Conservation (phyloP, 2,888 invertebrate species). For the Erebia ligea region DNA sequence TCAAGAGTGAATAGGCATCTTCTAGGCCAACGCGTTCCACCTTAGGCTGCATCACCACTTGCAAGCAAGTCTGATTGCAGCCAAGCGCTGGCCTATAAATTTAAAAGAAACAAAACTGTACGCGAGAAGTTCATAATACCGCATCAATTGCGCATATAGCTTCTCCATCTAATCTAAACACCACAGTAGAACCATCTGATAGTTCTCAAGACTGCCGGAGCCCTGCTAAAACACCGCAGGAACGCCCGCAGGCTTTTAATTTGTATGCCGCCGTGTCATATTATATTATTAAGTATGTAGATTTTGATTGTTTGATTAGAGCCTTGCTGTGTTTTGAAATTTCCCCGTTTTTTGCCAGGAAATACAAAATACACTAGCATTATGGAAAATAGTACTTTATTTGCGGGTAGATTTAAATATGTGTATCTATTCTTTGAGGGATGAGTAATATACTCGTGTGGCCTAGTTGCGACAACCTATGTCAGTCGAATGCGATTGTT, state of each 20-base stretch:
- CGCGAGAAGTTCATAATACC: conserved; percentile 37
- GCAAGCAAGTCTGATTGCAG: no score
- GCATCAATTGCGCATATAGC: conserved; percentile 44
- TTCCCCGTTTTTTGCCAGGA: conserved; percentile 15
- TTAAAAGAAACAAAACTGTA: no score
- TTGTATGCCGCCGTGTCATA: conserved; percentile 55
- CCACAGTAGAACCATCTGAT: conserved; percentile 66
- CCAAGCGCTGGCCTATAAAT: no score
- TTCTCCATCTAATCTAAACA: conserved; percentile 44
- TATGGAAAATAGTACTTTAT: neutral
- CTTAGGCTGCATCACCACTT: no score
- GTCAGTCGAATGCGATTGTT: no score
- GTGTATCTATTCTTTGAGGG: no score
- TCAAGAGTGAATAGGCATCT: no score
- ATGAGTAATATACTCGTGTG: no score
- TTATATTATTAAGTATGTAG: conserved; percentile 57
- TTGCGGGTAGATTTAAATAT: neutral
- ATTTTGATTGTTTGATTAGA: conserved; percentile 54
- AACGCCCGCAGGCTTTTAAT: conserved; percentile 68
- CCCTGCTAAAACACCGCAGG: conserved; percentile 62
- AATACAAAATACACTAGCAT: conserved; percentile 23
- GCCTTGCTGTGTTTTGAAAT: conserved; percentile 36
- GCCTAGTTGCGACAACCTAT: no score
- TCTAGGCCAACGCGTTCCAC: no score
- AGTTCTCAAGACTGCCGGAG: conserved; percentile 69